phyloP scores from a whole-genome alignment of 53 echinoderm and acorn worm genomes.

The Arbacia lixula region DNA sequence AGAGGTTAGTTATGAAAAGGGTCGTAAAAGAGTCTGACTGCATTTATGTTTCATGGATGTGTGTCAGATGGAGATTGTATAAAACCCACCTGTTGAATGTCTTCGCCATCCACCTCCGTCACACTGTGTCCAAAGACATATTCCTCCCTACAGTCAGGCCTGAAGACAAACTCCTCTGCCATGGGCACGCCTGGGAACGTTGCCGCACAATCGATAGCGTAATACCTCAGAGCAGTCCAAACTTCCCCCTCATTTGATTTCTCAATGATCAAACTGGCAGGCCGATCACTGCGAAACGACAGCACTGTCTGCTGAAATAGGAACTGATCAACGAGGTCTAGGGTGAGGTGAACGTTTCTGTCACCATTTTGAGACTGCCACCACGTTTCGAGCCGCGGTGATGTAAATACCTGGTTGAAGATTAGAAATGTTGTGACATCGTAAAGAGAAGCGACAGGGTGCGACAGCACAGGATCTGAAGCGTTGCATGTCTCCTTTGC shows the following conservation, averaged over 20 bases:
- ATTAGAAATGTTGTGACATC: conserved; percentile 48
- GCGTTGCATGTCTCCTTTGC: conserved; percentile 64
- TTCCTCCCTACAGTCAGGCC: conserved; percentile 66
- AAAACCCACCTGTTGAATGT: conserved; percentile 79
- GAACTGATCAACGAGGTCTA: conserved; percentile 68
- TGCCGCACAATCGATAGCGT: conserved; percentile 63
- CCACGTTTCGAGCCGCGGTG: conserved; percentile 76
- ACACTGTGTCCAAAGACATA: conserved; percentile 77
- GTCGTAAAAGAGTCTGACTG: too few relatives aligned
- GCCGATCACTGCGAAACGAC: conserved; percentile 78
- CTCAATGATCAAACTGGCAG: conserved; percentile 73
- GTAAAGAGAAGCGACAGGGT: conserved; percentile 53
- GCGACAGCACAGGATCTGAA: conserved; percentile 57
- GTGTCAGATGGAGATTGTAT: too few relatives aligned
- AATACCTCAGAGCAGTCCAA: conserved; percentile 80
- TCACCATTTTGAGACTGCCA: conserved; percentile 84
- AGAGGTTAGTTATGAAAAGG: too few relatives aligned
- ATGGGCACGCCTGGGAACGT: conserved; percentile 67
- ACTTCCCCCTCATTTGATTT: conserved; percentile 68
- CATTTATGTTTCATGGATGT: too few relatives aligned
- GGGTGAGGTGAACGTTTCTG: conserved; percentile 55
- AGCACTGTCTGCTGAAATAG: conserved; percentile 76
- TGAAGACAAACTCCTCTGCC: neutral
- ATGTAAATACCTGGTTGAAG: conserved; percentile 24
- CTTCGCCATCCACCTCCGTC: conserved; percentile 52